Base-by-base conservation (phyloP, 2,797 vertebrate genomes). In the Spondyliosoma cantharus region DNA sequence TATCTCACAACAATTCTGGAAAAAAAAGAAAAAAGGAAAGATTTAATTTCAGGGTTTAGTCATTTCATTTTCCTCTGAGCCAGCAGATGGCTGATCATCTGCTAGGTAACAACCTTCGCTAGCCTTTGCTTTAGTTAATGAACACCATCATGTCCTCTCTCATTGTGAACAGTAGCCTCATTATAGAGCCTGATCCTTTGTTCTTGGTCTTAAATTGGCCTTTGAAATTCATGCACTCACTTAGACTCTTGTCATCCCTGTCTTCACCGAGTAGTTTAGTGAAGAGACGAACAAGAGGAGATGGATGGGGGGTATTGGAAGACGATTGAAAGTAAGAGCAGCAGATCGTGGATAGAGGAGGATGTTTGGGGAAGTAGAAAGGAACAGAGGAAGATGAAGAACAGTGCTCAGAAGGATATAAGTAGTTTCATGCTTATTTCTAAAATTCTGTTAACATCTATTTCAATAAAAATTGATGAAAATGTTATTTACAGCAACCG, bases 181-280 rank as follows among this genome's bases (percentile, higher is more conserved):
- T 81, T 83, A 79, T 25, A 66, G 59, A 67, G 29, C 53, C 57
- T 68, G 46, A 71, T 78, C 57, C 49, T 65, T 70, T 80, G 42
- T 69, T 76, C 74, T 48, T 78, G 63, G 45, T 72, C 60, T 61
- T 70, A 56, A 78, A 70, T 83, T 78, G 59, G 53, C 71, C 70
- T 80, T 80, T 76, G 64, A 71, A 74, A 58, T 82, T 54, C 61
- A 82, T 59, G 52, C 42, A 58, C 20, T 66, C 48, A 49, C 54
- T 48, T 62, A 29, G 60, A 74, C 45, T 66, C 32, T 45, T 20
- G 32, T 54, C 22, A 46, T 62, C 32, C 61, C 27, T 16, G 19
- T 76, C 42, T 24, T 66, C 42, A 48, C 59, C 3, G 0, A 11
- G 52, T 32, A 61, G 46, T 61, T 56, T 25, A 37, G 32, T 59